Evolutionary conservation across 2,888 invertebrate species (phyloP), one percentile per base, ranked within the genome.

Genomic region (Actias luna): DNA sequence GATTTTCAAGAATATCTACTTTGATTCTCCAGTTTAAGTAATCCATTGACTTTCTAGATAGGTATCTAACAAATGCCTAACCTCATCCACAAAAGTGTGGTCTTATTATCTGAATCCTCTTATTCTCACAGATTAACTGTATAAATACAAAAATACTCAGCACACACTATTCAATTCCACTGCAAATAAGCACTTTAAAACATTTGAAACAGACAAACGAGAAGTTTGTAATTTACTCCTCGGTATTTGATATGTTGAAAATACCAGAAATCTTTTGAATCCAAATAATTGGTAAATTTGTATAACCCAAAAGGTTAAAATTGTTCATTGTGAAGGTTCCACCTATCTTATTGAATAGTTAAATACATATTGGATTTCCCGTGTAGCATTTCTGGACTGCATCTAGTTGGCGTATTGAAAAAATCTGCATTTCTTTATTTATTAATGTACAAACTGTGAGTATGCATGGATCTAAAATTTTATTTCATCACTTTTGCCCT

Each of bases 31-130:
- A 22, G 14, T 50, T 4, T 8, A 50, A 50, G 46, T 55, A 29
- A 29, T 29, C 29, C n/a, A n/a, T 29, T 55, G n/a, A n/a, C 29
- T 29, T 55, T 55, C n/a, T 14, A 27, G 29, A 55, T 27, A 55
- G n/a, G 29, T 18, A 55, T 55, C 29, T 27, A n/a, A 16, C 55
- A 29, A 55, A 10, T 55, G 16, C 5, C 29, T 55, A 55, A 29
- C n/a, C n/a, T 5, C 67, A 55, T 29, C 29, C 29, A 55, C n/a
- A 55, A 74, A 76, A 74, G 78, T 77, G 78, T 76, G 73, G 70
- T 71, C 66, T 76, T 65, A 77, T 81, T 81, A 81, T 74, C 72
- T 65, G 65, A 71, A 79, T 79, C 77, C 75, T 76, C 74, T 76
- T 74, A 77, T 78, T 77, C 76, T 72, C 74, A 72, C 65, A 66